These are phyloP conservation scores for Chromis chromis DNA, from an alignment of 2,797 vertebrate genomes.

Conservation along the genomic window DNA sequence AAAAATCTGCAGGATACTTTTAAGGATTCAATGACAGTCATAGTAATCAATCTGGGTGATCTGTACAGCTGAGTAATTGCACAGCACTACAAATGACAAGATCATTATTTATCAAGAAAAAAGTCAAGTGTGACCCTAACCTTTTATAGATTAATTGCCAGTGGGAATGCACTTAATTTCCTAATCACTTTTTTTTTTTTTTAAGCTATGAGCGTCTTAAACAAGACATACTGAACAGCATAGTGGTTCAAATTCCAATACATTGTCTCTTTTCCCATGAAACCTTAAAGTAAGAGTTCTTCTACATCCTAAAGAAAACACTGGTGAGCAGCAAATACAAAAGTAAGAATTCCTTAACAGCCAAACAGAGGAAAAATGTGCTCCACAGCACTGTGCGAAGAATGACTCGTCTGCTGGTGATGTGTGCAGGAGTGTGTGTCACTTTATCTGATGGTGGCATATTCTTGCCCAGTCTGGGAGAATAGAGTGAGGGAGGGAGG, in stretches of 20 bases:
- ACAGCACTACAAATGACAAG: constrained; percentile 7
- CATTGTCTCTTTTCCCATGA: constrained; percentile 4
- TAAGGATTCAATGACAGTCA: neutral
- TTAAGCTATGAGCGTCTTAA: constrained; percentile 4
- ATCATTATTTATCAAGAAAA: constrained; percentile 21
- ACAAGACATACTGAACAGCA: neutral
- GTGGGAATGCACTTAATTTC: constrained; percentile 22
- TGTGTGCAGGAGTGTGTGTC: constrained; percentile 66
- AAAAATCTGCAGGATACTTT: constrained; percentile 2
- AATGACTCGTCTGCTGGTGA: constrained; percentile 58
- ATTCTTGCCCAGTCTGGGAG: constrained; percentile 71
- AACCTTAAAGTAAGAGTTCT: neutral
- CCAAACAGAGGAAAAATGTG: constrained; percentile 50
- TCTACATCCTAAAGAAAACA: too few relatives aligned
- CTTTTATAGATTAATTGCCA: constrained; percentile 20
- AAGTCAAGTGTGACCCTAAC: constrained; percentile 9
- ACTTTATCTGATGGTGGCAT: constrained; percentile 75
- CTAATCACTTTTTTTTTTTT: constrained; percentile 16
- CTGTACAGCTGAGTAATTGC: constrained; percentile 19
- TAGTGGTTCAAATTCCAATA: neutral
- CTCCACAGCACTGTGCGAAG: constrained; percentile 36
- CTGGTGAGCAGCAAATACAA: constrained; percentile 5
- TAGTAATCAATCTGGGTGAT: constrained; percentile 6
- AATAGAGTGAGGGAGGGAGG: constrained; percentile 67
- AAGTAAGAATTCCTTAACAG: constrained; percentile 49